Percentiles rank a stretch among this genome's conserved stretches.
phyloP scores from a whole-genome alignment of 2,797 vertebrate species.

The Phoeniculus purpureus region DNA sequence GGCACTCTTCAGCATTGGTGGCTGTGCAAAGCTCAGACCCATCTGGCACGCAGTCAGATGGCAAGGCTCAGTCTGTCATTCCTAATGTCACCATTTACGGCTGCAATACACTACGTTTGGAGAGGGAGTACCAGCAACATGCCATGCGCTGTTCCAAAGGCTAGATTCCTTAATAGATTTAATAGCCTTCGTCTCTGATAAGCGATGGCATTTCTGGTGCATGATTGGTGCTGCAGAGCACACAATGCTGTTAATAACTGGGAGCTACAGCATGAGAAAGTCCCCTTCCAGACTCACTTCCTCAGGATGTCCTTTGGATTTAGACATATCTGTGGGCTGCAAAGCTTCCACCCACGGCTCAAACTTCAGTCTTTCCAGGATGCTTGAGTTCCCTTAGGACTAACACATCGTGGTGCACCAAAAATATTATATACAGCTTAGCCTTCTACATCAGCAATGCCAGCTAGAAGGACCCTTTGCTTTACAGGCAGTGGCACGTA shows the following conservation, averaged over 20 bases:
- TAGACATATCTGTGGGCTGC: constrained; percentile 55
- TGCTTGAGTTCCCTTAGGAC: constrained; percentile 28
- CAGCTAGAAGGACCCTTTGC: constrained; percentile 52
- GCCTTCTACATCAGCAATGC: constrained; percentile 50
- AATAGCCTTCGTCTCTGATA: constrained; percentile 23
- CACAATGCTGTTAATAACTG: neutral
- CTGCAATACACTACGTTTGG: constrained; percentile 1
- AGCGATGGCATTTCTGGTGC: constrained; percentile 26
- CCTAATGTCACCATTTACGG: constrained; percentile 53
- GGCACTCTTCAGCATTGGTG: neutral
- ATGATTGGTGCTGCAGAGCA: neutral
- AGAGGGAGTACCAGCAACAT: constrained; percentile 32
- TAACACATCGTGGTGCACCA: constrained; percentile 32
- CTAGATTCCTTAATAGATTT: constrained; percentile 35
- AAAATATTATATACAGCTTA: constrained; percentile 42
- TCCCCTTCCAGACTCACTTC: constrained; percentile 56
- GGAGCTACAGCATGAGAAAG: constrained; percentile 52
- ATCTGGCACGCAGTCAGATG: neutral
- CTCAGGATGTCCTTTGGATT: constrained; percentile 60
- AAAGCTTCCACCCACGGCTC: constrained; percentile 53
- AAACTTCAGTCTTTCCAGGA: constrained; percentile 39
- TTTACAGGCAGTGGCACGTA: constrained; percentile 55
- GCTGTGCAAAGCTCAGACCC: neutral
- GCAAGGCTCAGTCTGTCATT: neutral
- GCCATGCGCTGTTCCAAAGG: neutral